Percentiles rank a stretch among this genome's conserved stretches.
These are phyloP conservation scores for Poecile atricapillus DNA, from an alignment of 2,113 vertebrate genomes.

Conservation along the genomic window DNA sequence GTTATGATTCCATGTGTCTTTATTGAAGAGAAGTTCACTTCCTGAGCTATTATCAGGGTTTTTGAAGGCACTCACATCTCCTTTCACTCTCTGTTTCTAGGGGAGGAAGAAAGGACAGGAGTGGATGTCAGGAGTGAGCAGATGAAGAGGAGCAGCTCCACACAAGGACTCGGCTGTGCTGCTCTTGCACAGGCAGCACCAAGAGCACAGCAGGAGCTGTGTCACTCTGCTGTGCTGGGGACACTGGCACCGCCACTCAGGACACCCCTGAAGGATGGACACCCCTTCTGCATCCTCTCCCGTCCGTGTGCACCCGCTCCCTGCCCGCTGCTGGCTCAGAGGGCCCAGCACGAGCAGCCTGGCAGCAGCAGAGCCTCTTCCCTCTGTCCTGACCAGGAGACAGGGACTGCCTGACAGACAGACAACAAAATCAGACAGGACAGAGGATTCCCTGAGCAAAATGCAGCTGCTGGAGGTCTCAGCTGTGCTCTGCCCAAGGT, in stretches of 20 bases:
- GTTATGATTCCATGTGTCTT: neutral
- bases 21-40: neutral
- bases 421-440: neutral
- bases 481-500: neutral
- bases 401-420: neutral
- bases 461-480: neutral
- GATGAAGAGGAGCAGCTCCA: neutral
- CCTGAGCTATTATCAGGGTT: neutral
- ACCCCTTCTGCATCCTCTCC: neutral
- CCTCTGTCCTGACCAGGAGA: neutral
- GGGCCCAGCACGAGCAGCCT: neutral
- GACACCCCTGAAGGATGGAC: accelerated
- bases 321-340: neutral
- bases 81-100: neutral
- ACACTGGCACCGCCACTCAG: neutral
- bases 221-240: neutral
- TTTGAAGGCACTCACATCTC: neutral
- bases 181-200: neutral
- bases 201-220: neutral
- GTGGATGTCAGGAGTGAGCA: neutral
- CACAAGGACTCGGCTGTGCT: neutral
- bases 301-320: neutral
- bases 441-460: neutral
- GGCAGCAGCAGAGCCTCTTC: neutral
- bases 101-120: neutral